These are phyloP conservation scores for Bolinopsis microptera DNA, from an alignment of 37 sponge, comb jelly and placozoan species.

Conservation along the genomic window DNA sequence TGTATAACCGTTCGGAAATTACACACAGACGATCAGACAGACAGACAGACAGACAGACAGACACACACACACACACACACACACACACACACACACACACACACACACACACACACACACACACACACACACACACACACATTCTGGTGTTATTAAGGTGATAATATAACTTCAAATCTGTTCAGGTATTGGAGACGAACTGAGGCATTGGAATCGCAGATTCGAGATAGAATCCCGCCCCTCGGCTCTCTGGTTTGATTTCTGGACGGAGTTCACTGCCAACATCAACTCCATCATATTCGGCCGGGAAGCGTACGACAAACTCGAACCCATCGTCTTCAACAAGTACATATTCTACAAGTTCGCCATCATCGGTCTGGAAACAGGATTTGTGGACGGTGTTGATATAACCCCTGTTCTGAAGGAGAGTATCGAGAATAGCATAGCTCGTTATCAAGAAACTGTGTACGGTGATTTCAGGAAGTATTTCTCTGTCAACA, in stretches of 20 bases:
- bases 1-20: no score
- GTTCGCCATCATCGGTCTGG: slow-evolving; percentile 1
- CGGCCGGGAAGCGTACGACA: neutral
- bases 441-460: neutral
- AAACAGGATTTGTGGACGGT: slow-evolving; percentile 3
- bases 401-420: neutral
- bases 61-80: no score
- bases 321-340: neutral
- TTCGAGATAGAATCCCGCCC: slow-evolving; percentile 34
- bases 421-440: neutral
- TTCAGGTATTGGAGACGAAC: slow-evolving; percentile 52
- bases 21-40: no score
- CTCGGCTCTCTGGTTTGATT: slow-evolving; percentile 44
- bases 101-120: no score
- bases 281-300: neutral
- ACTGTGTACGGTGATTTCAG: neutral
- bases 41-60: no score
- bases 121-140: no score
- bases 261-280: neutral
- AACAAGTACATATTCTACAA: slow-evolving; percentile 61
- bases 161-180: no score
- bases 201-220: slow-evolving; percentile 13
- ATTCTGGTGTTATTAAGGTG: no score
- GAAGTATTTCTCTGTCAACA: slow-evolving; percentile 30
- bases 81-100: no score